A percentile compares a stretch with the other conserved stretches of the same genome.
These are phyloP conservation scores for Microctenopoma lineatum DNA, from an alignment of 2,797 vertebrate genomes.

Conservation along the genomic window DNA sequence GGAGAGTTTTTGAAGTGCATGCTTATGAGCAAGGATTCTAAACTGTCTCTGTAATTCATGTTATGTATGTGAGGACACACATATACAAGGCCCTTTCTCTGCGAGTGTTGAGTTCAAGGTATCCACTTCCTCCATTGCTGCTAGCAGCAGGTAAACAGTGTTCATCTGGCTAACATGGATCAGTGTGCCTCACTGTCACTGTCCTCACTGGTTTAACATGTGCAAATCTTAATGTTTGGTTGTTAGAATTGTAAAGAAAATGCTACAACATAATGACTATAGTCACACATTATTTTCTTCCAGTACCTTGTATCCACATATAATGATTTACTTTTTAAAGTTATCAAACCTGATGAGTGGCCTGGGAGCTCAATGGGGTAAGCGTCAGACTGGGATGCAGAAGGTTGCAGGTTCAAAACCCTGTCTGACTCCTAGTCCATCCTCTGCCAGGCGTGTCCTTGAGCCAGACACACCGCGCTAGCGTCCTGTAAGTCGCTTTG, in stretches of 20 bases:
- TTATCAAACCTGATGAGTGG: too few relatives aligned
- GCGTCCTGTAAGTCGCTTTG: too few relatives aligned
- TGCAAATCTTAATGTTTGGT: conserved; percentile 11
- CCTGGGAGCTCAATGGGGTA: too few relatives aligned
- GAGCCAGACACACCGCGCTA: too few relatives aligned
- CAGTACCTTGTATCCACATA: not conserved
- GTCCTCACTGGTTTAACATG: not conserved
- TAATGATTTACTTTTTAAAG: not conserved
- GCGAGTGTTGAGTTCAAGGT: conserved; percentile 35
- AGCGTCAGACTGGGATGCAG: too few relatives aligned
- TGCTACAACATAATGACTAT: not conserved
- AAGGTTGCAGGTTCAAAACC: too few relatives aligned
- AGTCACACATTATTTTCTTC: not conserved
- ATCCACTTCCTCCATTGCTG: conserved; percentile 17
- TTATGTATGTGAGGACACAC: conserved; percentile 11
- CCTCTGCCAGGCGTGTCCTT: too few relatives aligned
- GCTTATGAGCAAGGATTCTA: too few relatives aligned
- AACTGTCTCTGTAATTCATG: not conserved
- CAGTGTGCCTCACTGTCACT: conserved; percentile 30
- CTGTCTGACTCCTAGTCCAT: too few relatives aligned
- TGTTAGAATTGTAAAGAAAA: too few relatives aligned
- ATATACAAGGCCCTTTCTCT: not conserved
- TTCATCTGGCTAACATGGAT: conserved; percentile 36
- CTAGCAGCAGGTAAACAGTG: conserved; percentile 34
- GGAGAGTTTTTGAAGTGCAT: too few relatives aligned